These are phyloP conservation scores for Adela reaumurella DNA, from an alignment of 2,888 invertebrate species.

Conservation along the genomic window DNA sequence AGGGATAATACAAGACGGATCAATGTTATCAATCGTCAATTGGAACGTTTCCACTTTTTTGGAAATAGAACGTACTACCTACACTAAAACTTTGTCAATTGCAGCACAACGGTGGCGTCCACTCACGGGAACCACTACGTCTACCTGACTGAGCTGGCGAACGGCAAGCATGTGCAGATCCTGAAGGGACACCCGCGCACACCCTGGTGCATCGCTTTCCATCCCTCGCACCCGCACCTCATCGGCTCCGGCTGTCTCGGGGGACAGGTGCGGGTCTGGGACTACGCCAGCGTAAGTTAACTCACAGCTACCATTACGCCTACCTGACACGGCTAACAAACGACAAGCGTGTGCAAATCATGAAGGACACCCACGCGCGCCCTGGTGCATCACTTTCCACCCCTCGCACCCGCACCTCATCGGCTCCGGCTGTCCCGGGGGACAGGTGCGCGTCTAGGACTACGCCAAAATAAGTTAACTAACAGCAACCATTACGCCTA, in stretches of 20 bases:
- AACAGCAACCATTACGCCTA: conserved; percentile 89
- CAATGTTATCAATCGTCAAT: too few relatives aligned
- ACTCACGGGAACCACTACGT: conserved; percentile 89
- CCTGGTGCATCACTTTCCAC: conserved; percentile 89
- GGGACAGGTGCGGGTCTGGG: conserved; percentile 89
- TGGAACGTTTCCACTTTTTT: too few relatives aligned
- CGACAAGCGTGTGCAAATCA: conserved; percentile 72
- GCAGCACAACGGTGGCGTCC: conserved; percentile 76
- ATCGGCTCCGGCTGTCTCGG: conserved; percentile 85
- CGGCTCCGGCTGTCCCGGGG: conserved; percentile 84
- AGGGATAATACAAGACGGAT: too few relatives aligned
- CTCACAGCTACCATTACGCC: conserved; percentile 86
- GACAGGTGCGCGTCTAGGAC: conserved; percentile 90
- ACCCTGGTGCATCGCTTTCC: conserved; percentile 89
- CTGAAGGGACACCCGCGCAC: conserved; percentile 81
- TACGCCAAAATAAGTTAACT: conserved; percentile 55
- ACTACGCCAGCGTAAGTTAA: conserved; percentile 57
- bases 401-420: conserved; percentile 78
- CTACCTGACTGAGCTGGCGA: conserved; percentile 76
- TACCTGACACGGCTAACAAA: conserved; percentile 78
- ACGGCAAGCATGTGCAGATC: conserved; percentile 73
- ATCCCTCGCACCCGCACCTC: conserved; percentile 78
- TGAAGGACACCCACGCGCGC: conserved; percentile 81
- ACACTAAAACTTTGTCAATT: too few relatives aligned
- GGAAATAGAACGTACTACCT: too few relatives aligned